Evolutionary conservation across 2,888 invertebrate species (phyloP).

Genomic region (Sesia bembeciformis): DNA sequence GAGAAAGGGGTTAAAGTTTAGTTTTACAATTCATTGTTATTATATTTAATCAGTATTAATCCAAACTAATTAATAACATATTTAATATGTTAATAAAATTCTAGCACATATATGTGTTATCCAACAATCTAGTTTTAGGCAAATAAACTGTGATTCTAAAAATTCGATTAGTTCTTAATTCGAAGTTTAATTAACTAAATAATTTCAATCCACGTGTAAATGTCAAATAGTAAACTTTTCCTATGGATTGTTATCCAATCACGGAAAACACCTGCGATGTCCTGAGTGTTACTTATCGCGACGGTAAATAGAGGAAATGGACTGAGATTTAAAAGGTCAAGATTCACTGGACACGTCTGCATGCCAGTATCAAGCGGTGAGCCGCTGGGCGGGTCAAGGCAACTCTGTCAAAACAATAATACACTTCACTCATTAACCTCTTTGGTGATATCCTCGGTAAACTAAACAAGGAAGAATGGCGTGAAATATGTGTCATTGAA

Average conservation of each 20-base stretch:
- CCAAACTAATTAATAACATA: too few relatives aligned
- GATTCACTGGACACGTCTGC: constrained; percentile 28
- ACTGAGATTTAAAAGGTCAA: constrained; percentile 34
- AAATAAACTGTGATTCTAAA: too few relatives aligned
- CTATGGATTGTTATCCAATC: constrained; percentile 8
- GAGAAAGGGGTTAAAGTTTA: too few relatives aligned
- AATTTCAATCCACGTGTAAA: neutral
- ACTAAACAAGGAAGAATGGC: constrained; percentile 23
- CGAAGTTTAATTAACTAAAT: neutral
- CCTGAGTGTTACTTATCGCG: constrained; percentile 11
- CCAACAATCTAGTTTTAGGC: too few relatives aligned
- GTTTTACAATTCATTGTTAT: too few relatives aligned
- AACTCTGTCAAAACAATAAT: constrained; percentile 28
- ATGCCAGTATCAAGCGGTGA: constrained; percentile 11
- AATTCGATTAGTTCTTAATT: too few relatives aligned
- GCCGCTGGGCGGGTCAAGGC: constrained; percentile 43
- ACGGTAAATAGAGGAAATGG: constrained; percentile 48
- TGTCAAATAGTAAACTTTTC: neutral
- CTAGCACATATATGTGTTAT: too few relatives aligned
- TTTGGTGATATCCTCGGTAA: constrained; percentile 4
- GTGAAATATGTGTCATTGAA: constrained; percentile 26
- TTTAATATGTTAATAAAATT: too few relatives aligned
- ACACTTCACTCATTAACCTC: constrained; percentile 9
- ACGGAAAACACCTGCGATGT: constrained; percentile 14
- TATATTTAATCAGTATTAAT: too few relatives aligned